Evolutionary conservation across 2,797 vertebrate species (phyloP).

Genomic region (Tragelaphus oryx): DNA sequence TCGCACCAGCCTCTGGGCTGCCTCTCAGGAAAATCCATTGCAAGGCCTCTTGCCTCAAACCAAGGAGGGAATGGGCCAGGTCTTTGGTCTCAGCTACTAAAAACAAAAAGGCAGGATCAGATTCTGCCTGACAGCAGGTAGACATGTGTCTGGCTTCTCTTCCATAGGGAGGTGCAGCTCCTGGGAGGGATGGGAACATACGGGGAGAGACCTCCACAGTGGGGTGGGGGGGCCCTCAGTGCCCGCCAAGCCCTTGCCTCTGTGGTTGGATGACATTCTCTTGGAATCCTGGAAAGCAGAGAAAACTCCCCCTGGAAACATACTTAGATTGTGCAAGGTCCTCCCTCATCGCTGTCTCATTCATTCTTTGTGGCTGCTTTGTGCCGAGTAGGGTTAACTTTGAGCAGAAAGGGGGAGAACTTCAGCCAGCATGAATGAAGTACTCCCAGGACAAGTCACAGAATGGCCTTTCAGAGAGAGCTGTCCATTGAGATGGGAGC

Average conservation of each 20-base stretch:
- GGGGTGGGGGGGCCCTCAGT: not conserved
- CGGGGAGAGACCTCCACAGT: not conserved
- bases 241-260: not conserved
- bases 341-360: not conserved
- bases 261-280: not conserved
- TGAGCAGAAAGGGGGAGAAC: not conserved
- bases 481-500: conserved; percentile 57
- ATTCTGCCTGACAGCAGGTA: not conserved
- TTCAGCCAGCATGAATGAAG: conserved; percentile 48
- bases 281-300: conserved; percentile 45
- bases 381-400: conserved; percentile 49
- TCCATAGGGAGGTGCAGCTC: not conserved
- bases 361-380: not conserved
- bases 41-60: not conserved
- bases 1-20: conserved; percentile 28
- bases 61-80: not conserved
- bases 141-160: not conserved
- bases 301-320: not conserved
- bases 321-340: not conserved
- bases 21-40: conserved; percentile 54
- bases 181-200: not conserved
- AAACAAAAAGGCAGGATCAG: not conserved
- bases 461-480: conserved; percentile 66
- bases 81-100: not conserved
- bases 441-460: conserved; percentile 41